These are phyloP conservation scores for Zosterops hypoxanthus DNA, from an alignment of 2,113 vertebrate species.

Conservation along the genomic window DNA sequence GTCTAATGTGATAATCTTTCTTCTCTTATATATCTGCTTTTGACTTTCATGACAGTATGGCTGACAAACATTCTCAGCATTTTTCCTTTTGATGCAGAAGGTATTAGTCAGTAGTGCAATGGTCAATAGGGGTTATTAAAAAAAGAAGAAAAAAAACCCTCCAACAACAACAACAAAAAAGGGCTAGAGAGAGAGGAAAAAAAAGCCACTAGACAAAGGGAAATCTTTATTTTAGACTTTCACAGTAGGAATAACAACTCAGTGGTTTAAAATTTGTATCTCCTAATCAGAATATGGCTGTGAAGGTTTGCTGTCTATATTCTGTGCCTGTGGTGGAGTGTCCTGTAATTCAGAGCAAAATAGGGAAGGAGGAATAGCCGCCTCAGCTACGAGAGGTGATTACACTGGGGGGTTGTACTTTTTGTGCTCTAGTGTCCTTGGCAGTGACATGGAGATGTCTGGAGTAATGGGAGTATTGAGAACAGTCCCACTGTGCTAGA, in stretches of 20 bases:
- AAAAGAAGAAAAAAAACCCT: background rate
- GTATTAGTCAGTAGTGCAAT: constrained; percentile 13
- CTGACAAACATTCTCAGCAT: constrained; percentile 54
- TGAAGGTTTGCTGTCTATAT: background rate
- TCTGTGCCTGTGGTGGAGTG: background rate
- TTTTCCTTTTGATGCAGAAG: constrained; percentile 35
- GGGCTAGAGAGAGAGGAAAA: background rate
- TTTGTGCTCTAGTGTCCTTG: background rate
- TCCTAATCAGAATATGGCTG: background rate
- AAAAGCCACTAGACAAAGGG: background rate
- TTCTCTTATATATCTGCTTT: constrained; percentile 59
- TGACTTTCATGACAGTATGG: constrained; percentile 43
- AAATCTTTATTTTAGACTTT: background rate
- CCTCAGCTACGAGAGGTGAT: background rate
- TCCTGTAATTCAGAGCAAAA: background rate
- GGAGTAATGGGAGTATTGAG: background rate
- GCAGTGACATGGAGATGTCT: background rate
- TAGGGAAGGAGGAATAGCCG: background rate
- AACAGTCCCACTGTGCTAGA: background rate
- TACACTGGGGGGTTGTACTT: background rate
- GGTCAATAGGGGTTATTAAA: constrained; percentile 26
- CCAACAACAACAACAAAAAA: background rate
- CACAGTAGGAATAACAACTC: background rate
- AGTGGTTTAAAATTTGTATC: background rate
- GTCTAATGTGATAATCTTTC: constrained; percentile 66